A percentile compares a stretch with the other conserved stretches of the same genome.
These are phyloP conservation scores for Gila orcuttii DNA, from an alignment of 2,113 vertebrate species.

Conservation along the genomic window DNA sequence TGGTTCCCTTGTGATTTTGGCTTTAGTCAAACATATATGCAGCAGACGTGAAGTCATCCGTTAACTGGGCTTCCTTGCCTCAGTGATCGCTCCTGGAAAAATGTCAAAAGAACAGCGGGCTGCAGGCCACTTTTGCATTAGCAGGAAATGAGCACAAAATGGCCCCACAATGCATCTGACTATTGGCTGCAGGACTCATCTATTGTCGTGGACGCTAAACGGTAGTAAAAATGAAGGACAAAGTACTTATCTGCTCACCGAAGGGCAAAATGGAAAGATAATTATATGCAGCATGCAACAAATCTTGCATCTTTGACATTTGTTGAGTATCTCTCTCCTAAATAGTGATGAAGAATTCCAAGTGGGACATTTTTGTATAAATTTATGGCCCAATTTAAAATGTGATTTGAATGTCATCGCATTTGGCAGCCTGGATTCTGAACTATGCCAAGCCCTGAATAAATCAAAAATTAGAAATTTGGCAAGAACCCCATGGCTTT, in stretches of 20 bases:
- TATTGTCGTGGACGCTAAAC: constrained; percentile 9
- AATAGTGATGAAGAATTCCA: background rate
- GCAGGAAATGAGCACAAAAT: constrained; percentile 15
- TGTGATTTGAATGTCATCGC: background rate
- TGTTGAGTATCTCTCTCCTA: background rate
- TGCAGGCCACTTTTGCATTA: constrained; percentile 19
- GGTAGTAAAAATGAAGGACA: constrained; percentile 33
- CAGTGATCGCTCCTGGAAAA: constrained; percentile 27
- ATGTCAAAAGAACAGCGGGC: constrained; percentile 7
- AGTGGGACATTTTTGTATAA: background rate
- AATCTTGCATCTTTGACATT: background rate
- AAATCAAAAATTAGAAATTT: constrained; percentile 13
- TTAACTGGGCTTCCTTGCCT: constrained; percentile 31
- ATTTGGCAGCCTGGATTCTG: constrained; percentile 1
- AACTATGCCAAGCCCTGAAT: background rate
- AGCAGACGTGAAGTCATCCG: constrained; percentile 20
- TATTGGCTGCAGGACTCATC: constrained; percentile 23
- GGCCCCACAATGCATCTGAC: constrained; percentile 34
- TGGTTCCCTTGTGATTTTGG: background rate
- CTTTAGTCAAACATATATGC: constrained; percentile 21
- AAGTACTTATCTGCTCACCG: background rate
- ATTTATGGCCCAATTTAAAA: constrained; percentile 20
- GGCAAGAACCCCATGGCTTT: constrained; percentile 6
- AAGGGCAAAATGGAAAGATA: background rate
- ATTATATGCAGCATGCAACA: background rate